Percentiles rank a stretch among this genome's conserved stretches.
Conservation (phyloP, 2,113 vertebrate genomes). For the Synodontis membranacea region DNA sequence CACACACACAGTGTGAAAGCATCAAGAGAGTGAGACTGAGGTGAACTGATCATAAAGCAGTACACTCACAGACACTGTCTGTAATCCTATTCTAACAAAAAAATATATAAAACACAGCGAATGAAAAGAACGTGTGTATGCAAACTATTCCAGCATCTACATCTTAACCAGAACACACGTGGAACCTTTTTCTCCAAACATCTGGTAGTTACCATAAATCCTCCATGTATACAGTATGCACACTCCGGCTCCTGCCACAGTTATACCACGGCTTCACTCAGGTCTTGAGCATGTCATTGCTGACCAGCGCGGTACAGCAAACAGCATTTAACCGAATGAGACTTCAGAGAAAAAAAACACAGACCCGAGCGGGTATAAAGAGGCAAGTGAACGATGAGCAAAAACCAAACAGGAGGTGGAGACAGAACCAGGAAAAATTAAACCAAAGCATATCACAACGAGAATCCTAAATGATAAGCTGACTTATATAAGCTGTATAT, state of each 20-base stretch:
- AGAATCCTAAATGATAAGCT: neutral
- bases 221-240: neutral
- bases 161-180: neutral
- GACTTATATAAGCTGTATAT: neutral
- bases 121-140: neutral
- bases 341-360: no score
- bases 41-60: neutral
- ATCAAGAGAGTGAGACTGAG: neutral
- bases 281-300: neutral
- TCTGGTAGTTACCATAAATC: neutral
- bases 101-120: neutral
- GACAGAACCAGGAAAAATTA: neutral
- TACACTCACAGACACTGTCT: neutral
- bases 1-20: constrained; percentile 17
- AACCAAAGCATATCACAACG: neutral
- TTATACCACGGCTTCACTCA: neutral
- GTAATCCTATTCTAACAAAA: neutral
- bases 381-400: neutral
- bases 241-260: neutral
- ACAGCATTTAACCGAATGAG: no score
- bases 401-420: neutral
- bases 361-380: neutral
- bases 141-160: neutral
- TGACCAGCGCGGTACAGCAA: neutral
- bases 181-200: neutral